Evolutionary conservation across 2,888 invertebrate genomes (phyloP), one percentile per base, ranked within the genome.

Genomic region (Achlya flavicornis): DNA sequence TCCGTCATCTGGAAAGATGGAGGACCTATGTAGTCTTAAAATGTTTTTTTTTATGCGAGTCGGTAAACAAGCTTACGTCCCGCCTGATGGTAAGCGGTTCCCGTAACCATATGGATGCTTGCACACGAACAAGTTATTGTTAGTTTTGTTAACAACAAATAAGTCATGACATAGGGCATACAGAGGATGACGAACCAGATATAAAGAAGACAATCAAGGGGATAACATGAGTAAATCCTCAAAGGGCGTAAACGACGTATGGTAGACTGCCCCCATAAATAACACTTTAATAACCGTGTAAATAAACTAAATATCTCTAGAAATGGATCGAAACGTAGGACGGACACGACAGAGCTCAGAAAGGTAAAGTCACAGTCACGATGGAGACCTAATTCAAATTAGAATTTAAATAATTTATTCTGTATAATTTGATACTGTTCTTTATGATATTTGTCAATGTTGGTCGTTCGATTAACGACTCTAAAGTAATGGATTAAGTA

Each of bases 211-310:
- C 5, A 35, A 35, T 3, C 35, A 35, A 35, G 26, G 26, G n/a
- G n/a, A n/a, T 26, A 26, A 26, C 26, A 26, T 1, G 1, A 26
- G 26, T 26, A 26, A 26, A 26, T 26, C 4, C 10, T 10, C 53
- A 53, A 53, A 71, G 66, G 69, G 73, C 66, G 61, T 71, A 57
- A 61, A 64, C 63, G 61, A 59, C 61, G 16, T 3, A 57, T 61
- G 64, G 62, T 65, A 69, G 66, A 62, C 63, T 65, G 33, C 33
- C 64, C 62, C 66, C 70, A 78, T 83, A 84, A 84, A 80, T 79
- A 78, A 81, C 69, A 62, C 66, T 73, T 77, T 81, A 81, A 83
- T 80, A 79, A 81, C 74, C 74, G 74, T 68, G 78, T 82, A 81
- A 81, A 80, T 81, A 83, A 84, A 83, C 78, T 76, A 73, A 80